Base-by-base conservation (phyloP, 1,140 invertebrate genomes). In the Caenorhabditis latens region DNA sequence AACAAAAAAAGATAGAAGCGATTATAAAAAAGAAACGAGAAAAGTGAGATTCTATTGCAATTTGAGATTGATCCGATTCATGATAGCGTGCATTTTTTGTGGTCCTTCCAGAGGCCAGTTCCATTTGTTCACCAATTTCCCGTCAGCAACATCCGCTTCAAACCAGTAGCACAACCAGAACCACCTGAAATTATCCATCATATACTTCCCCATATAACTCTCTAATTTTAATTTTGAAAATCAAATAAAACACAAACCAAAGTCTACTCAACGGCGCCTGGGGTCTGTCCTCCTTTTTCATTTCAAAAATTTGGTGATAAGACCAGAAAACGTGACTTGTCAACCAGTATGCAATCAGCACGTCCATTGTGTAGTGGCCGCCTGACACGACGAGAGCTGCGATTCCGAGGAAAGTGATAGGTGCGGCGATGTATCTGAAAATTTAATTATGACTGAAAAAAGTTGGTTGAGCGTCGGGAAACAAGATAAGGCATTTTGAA, bases 291-390 rank as follows among this genome's bases (percentile, higher is more conserved):
- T 75, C 67, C 42, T 86, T 83, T 21, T 87, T 89, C 61, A 91
- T 85, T 84, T 92, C 91, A 82, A 92, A 92, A 63, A 92, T 92
- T 83, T 92, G 91, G 82, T 92, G 91, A 83, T 92, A 92, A 24
- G 75, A 65, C 91, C 91, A 92, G 84, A 92, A 92, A 32, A 92
- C 91, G 86, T 92, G 91, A 67, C 89, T 90, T 55, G 91, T 91
- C 21, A 91, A 85, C 91, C 91, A 92, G 85, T 92, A 91, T 24
- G 91, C 91, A 43, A 92, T 89, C 53, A 91, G 63, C 13, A 92
- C 91, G 58, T 91, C 89, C 88, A 91, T 91, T 14, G 91, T 90
- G 55, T 92, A 92, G 86, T 92, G 91, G 14, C 91, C 91, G 24
- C 91, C 91, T 9, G 91, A 92, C 9, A 92, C 90, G 32, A 92